Percentiles rank a stretch among this genome's conserved stretches.
phyloP scores from a whole-genome alignment of 1,140 invertebrate species.

The Cydia strobilella region DNA sequence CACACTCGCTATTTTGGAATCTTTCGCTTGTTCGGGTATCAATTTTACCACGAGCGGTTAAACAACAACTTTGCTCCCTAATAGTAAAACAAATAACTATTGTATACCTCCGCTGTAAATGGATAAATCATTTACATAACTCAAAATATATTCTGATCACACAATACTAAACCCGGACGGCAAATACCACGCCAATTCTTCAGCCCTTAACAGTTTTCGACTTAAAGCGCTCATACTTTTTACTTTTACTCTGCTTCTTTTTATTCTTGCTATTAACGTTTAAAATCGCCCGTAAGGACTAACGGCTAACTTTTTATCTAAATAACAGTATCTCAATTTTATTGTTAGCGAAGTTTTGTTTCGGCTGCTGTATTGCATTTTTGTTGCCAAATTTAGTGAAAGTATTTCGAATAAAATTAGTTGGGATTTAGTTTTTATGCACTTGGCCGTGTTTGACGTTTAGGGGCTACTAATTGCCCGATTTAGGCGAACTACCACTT shows the following conservation, averaged over 20 bases:
- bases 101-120: not conserved
- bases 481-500: too few relatives aligned
- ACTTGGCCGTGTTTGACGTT: conserved; percentile 1
- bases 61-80: too few relatives aligned
- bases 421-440: conserved; percentile 9
- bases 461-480: not conserved
- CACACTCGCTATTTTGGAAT: too few relatives aligned
- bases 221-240: conserved; percentile 24
- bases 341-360: conserved; percentile 59
- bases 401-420: conserved; percentile 23
- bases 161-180: not conserved
- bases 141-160: conserved; percentile 25
- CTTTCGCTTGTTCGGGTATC: too few relatives aligned
- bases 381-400: conserved; percentile 26
- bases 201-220: conserved; percentile 30
- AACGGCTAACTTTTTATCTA: conserved; percentile 58
- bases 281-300: conserved; percentile 47
- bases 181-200: conserved; percentile 30
- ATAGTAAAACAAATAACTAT: too few relatives aligned
- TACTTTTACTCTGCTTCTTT: conserved; percentile 20
- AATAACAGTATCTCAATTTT: conserved; percentile 71
- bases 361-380: conserved; percentile 49
- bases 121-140: not conserved
- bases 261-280: conserved; percentile 18
- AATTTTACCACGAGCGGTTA: too few relatives aligned